phyloP scores from a whole-genome alignment of 1,140 invertebrate species.

The Batillaria attramentaria region DNA sequence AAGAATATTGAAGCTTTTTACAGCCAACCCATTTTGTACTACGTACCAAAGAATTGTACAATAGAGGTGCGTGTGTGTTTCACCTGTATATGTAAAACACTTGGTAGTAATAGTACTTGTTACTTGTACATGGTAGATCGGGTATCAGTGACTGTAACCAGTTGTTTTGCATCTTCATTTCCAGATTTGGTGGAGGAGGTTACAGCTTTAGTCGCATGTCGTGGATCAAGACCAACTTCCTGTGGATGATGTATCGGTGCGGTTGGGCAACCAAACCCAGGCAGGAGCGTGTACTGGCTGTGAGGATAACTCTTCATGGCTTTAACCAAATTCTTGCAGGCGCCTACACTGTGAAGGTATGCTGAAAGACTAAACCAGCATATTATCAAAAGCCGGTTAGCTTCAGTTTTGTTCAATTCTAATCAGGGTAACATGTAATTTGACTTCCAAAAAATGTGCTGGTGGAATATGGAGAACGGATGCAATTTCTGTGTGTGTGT shows the following conservation, averaged over 20 bases:
- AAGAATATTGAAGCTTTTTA: no score
- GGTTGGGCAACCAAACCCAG: constrained; percentile 66
- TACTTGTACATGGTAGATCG: not conserved
- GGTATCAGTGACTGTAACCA: not conserved
- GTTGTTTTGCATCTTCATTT: constrained; percentile 3
- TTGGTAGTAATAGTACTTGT: not conserved
- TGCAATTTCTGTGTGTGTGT: no score
- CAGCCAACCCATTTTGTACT: not conserved
- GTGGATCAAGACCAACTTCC: constrained; percentile 70
- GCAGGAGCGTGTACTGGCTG: constrained; percentile 65
- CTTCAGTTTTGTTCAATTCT: no score
- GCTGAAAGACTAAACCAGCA: not conserved
- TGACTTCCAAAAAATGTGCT: no score
- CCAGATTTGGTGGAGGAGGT: constrained; percentile 56
- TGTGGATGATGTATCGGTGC: constrained; percentile 71
- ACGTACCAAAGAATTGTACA: no score
- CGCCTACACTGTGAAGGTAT: constrained; percentile 47
- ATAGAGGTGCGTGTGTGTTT: not conserved
- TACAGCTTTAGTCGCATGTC: constrained; percentile 65
- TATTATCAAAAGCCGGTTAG: no score
- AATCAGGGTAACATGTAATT: no score
- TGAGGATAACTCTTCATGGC: constrained; percentile 54
- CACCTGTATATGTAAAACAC: not conserved
- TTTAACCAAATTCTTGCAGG: constrained; percentile 60
- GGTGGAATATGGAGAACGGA: no score